phyloP scores from a whole-genome alignment of 1,140 invertebrate species.

The Diuraphis noxia region DNA sequence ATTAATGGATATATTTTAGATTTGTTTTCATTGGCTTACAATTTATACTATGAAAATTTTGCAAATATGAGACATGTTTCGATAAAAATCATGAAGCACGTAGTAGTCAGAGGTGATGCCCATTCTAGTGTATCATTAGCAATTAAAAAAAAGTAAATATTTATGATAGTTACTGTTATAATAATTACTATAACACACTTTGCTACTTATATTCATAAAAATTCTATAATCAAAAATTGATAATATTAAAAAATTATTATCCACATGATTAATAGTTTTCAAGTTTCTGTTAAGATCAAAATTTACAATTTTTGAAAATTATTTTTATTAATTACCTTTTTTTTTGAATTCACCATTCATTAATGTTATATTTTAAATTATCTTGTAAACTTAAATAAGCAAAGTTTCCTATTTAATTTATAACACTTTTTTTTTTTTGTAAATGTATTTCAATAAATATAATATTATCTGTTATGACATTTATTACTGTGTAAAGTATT shows the following conservation, averaged over 20 bases:
- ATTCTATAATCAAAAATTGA: neutral
- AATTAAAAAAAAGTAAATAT: conserved; percentile 53
- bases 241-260: neutral
- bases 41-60: conserved; percentile 31
- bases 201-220: neutral
- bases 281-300: too few species aligned
- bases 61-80: conserved; percentile 39
- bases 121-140: conserved; percentile 46
- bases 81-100: conserved; percentile 46
- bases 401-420: neutral
- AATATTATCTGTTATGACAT: neutral
- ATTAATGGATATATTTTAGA: conserved; percentile 51
- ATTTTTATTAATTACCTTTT: too few species aligned
- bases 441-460: neutral
- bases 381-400: too few species aligned
- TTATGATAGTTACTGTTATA: neutral
- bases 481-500: neutral
- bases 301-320: too few species aligned
- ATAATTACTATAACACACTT: neutral
- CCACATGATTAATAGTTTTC: neutral
- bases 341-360: too few species aligned
- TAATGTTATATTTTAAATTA: too few species aligned
- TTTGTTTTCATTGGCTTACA: conserved; percentile 29
- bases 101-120: conserved; percentile 48
- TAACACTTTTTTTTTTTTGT: neutral